A percentile compares a stretch with the other conserved stretches of the same genome.
Evolutionary conservation across 2,113 vertebrate species (phyloP).

Genomic region (Cyprinodon tularosa): DNA sequence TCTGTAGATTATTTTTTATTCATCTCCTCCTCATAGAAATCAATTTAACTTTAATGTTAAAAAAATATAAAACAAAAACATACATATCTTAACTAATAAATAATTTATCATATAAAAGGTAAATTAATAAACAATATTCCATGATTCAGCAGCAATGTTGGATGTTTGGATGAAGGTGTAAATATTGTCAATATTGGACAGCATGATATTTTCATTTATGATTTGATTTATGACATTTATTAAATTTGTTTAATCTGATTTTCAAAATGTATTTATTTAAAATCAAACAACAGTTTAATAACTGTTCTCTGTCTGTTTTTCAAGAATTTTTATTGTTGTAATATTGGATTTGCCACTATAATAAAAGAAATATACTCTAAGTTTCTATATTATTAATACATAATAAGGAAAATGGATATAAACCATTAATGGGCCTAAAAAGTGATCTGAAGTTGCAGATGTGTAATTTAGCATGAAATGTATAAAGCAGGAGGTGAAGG

Average conservation of each 20-base stretch:
- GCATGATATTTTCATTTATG: slow-evolving; percentile 1
- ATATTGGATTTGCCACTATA: not conserved
- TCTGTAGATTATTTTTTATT: not conserved
- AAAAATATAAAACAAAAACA: not conserved
- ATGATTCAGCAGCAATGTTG: not conserved
- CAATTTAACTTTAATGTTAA: not conserved
- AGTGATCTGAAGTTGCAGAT: not conserved
- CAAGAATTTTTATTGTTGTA: not conserved
- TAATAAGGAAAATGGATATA: not conserved
- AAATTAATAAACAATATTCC: not conserved
- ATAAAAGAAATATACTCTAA: not conserved
- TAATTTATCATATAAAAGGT: not conserved
- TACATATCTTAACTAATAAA: not conserved
- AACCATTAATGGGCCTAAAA: not conserved
- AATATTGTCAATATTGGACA: slow-evolving; percentile 61
- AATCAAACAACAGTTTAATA: not conserved
- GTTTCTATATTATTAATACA: too few relatives aligned
- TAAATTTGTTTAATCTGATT: slow-evolving; percentile 30
- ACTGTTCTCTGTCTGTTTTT: not conserved
- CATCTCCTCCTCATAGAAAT: not conserved
- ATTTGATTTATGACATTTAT: not conserved
- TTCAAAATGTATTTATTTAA: slow-evolving; percentile 27
- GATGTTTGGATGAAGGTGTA: slow-evolving; percentile 57
- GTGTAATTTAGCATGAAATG: not conserved
- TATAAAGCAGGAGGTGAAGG: slow-evolving; percentile 11